Percentiles rank a stretch among this genome's conserved stretches.
Conservation (phyloP, 2,113 vertebrate species). For the Hyla sarda region DNA sequence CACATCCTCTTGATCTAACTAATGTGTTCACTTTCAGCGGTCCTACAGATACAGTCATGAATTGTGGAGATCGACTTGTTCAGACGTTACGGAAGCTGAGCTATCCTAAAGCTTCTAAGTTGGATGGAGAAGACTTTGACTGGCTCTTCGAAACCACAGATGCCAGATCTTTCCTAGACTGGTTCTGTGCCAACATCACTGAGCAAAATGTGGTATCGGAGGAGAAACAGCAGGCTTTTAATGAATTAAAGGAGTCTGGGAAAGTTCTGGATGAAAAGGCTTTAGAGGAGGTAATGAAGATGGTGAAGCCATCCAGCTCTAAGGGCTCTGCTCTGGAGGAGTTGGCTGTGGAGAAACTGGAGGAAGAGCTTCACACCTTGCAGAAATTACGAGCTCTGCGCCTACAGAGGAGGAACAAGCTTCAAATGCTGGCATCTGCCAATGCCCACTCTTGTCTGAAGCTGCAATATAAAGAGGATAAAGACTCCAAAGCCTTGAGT, state of each 20-base stretch:
- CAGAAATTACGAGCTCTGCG: conserved; percentile 79
- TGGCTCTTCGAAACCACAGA: conserved; percentile 89
- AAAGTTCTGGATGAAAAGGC: conserved; percentile 80
- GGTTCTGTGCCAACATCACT: conserved; percentile 84
- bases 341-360: conserved; percentile 72
- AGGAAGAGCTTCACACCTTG: conserved; percentile 79
- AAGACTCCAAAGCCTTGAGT: conserved; percentile 66
- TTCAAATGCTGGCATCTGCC: conserved; percentile 75
- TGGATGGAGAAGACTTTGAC: conserved; percentile 90
- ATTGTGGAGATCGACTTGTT: conserved; percentile 85
- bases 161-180: conserved; percentile 80
- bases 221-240: conserved; percentile 79
- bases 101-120: conserved; percentile 77
- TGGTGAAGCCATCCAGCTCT: conserved; percentile 66
- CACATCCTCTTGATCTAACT: background rate
- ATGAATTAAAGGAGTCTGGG: conserved; percentile 71
- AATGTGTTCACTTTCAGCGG: background rate
- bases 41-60: conserved; percentile 69
- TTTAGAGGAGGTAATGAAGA: conserved; percentile 82
- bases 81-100: conserved; percentile 80
- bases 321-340: conserved; percentile 59
- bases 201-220: conserved; percentile 75
- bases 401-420: conserved; percentile 75
- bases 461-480: conserved; percentile 69
- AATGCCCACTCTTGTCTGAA: conserved; percentile 69